Evolutionary conservation across 2,797 vertebrate genomes (phyloP).

Genomic region (Phoxinus dragarum): DNA sequence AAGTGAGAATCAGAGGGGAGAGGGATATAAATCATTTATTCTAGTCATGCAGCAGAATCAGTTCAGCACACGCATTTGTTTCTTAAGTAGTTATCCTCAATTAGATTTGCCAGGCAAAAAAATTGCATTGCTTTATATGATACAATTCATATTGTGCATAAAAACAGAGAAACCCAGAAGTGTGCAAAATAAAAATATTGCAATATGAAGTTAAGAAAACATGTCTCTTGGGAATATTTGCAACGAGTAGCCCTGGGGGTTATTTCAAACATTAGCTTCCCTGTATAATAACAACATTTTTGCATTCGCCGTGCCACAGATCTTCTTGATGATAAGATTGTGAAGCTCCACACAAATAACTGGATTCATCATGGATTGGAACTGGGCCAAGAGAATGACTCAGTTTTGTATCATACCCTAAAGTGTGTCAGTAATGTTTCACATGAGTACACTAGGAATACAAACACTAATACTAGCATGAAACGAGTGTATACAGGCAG

Average conservation of each 20-base stretch:
- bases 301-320: conserved; percentile 28
- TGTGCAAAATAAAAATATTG: neutral
- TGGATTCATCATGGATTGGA: conserved; percentile 25
- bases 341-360: conserved; percentile 24
- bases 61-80: neutral
- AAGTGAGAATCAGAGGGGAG: conserved; percentile 45
- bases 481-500: neutral
- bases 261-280: neutral
- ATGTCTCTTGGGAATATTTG: neutral
- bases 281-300: neutral
- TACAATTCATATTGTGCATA: neutral
- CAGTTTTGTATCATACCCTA: conserved; percentile 44
- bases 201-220: neutral
- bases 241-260: neutral
- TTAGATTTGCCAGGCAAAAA: neutral
- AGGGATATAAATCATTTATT: conserved; percentile 54
- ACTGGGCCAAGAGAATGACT: conserved; percentile 35
- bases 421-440: conserved; percentile 43
- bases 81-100: neutral
- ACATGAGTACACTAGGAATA: conserved; percentile 10
- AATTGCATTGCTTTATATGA: neutral
- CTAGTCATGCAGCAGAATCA: conserved; percentile 28
- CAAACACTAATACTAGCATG: neutral
- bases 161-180: neutral
- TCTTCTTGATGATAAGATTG: conserved; percentile 8